Percentiles rank a stretch among this genome's conserved stretches.
Conservation (phyloP, 2,113 vertebrate species). For the Proterorhinus semilunaris region DNA sequence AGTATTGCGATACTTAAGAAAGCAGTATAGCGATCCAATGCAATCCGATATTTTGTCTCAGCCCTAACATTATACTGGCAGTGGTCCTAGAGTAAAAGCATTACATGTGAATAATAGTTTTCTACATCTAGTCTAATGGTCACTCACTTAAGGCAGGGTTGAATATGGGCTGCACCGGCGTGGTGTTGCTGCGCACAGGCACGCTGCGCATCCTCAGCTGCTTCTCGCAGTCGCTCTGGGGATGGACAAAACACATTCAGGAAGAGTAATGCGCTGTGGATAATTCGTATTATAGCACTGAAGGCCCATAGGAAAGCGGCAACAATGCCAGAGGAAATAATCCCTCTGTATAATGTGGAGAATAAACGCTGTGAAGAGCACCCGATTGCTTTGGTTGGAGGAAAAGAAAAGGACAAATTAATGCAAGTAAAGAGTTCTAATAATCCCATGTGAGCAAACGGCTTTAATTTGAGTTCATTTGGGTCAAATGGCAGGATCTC, state of each 20-base stretch:
- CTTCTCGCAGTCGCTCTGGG: slow-evolving; percentile 34
- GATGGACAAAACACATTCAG: neutral
- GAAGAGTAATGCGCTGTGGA: neutral
- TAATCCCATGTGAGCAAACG: neutral
- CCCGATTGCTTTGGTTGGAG: neutral
- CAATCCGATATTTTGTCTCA: too few relatives aligned
- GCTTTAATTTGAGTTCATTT: neutral
- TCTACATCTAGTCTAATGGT: too few relatives aligned
- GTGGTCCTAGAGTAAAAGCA: too few relatives aligned
- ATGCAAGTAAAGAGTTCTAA: too few relatives aligned
- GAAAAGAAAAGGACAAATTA: neutral
- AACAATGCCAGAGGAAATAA: slow-evolving; percentile 13
- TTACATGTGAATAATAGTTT: too few relatives aligned
- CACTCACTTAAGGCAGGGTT: slow-evolving; percentile 50
- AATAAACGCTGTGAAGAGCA: slow-evolving; percentile 1
- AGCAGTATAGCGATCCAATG: too few relatives aligned
- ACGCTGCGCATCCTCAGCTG: neutral
- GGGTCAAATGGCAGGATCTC: neutral
- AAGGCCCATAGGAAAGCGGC: neutral
- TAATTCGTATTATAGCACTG: neutral
- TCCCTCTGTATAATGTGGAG: slow-evolving; percentile 1
- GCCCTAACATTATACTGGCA: too few relatives aligned
- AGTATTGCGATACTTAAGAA: too few relatives aligned
- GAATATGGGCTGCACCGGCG: accelerated
- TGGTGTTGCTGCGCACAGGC: neutral